These are phyloP conservation scores for Panopea generosa DNA, from an alignment of 2,888 invertebrate genomes.

Conservation along the genomic window DNA sequence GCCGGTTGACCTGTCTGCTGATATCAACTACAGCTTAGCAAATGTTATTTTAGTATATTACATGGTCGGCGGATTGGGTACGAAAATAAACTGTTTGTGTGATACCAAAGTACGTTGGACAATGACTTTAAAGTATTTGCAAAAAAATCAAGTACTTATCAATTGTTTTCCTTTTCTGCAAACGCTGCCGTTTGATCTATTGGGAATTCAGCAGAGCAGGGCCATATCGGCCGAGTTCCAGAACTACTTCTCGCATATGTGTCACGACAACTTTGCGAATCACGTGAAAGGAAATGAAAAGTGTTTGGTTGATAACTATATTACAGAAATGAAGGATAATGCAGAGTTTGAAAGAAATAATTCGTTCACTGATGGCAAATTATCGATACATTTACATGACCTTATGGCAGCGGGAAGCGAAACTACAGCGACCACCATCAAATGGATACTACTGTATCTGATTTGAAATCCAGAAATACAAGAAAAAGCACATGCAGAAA, in stretches of 20 bases:
- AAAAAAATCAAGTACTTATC: neutral
- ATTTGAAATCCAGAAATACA: conserved; percentile 90
- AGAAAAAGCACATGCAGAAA: conserved; percentile 36
- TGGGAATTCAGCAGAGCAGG: neutral
- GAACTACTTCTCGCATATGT: neutral
- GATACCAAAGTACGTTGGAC: neutral
- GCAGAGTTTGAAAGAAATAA: too few species aligned
- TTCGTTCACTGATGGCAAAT: conserved; percentile 28
- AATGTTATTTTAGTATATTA: too few species aligned
- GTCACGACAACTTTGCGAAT: too few species aligned
- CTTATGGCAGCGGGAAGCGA: conserved; percentile 86
- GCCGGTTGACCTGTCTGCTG: neutral
- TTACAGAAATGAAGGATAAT: neutral
- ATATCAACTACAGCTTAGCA: neutral
- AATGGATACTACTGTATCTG: conserved; percentile 93
- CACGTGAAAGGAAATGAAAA: neutral
- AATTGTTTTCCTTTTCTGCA: neutral
- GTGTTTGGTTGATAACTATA: neutral
- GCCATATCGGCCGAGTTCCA: neutral
- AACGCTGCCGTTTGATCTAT: neutral
- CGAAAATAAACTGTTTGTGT: neutral
- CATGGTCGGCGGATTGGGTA: neutral
- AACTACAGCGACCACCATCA: conserved; percentile 93
- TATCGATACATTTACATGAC: conserved; percentile 56
- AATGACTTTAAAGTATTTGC: neutral